Conservation (phyloP, 2,888 invertebrate species). For the Mythimna ferrago region DNA sequence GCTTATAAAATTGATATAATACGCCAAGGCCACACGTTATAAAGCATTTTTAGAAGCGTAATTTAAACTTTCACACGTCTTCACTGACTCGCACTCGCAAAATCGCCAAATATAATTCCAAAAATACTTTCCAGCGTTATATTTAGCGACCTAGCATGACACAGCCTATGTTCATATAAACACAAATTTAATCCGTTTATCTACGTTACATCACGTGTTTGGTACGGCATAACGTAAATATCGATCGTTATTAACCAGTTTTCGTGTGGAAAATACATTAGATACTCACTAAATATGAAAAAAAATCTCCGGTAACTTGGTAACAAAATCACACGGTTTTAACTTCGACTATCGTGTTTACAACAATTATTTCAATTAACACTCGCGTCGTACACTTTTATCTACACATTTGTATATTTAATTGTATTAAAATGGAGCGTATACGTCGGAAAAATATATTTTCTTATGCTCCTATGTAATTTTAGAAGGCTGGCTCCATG, state of each 20-base stretch:
- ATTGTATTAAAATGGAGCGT: slow-evolving; percentile 78
- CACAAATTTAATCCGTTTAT: slow-evolving; percentile 75
- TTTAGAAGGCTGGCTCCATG: slow-evolving; percentile 88
- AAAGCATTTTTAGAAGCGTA: slow-evolving; percentile 70
- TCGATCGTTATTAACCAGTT: slow-evolving; percentile 78
- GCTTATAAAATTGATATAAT: slow-evolving; percentile 57
- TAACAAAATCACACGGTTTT: slow-evolving; percentile 73
- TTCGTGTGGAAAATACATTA: slow-evolving; percentile 72
- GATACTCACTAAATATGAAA: slow-evolving; percentile 86
- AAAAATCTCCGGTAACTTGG: slow-evolving; percentile 79
- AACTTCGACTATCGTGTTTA: slow-evolving; percentile 61
- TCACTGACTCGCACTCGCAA: slow-evolving; percentile 81
- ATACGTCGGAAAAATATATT: slow-evolving; percentile 79
- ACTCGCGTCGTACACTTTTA: slow-evolving; percentile 79
- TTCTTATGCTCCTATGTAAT: slow-evolving; percentile 86
- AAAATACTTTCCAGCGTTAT: slow-evolving; percentile 86
- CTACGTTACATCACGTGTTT: slow-evolving; percentile 74
- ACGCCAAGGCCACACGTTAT: slow-evolving; percentile 77
- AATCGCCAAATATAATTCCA: slow-evolving; percentile 86
- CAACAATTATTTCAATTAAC: slow-evolving; percentile 67
- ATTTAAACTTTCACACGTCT: slow-evolving; percentile 85
- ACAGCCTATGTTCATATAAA: slow-evolving; percentile 72
- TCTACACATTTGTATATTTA: slow-evolving; percentile 77
- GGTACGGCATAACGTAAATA: slow-evolving; percentile 71
- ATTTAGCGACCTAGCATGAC: slow-evolving; percentile 86